These are phyloP conservation scores for Drosophila paramelanica DNA, from an alignment of 2,888 invertebrate species.

Conservation along the genomic window DNA sequence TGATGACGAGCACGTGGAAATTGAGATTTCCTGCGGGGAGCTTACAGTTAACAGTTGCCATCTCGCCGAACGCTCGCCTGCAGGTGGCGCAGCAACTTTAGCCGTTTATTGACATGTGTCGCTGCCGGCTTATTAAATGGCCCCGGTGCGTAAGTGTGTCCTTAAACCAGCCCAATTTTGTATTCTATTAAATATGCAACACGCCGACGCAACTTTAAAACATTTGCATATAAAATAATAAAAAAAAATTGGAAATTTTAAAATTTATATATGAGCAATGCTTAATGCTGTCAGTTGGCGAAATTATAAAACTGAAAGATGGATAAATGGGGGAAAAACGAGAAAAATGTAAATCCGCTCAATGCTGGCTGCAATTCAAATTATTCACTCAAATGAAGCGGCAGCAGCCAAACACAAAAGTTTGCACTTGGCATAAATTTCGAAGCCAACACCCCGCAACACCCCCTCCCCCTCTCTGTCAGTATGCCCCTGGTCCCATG, in stretches of 20 bases:
- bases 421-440: slow-evolving; percentile 78
- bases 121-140: slow-evolving; percentile 46
- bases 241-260: slow-evolving; percentile 19
- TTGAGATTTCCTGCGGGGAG: slow-evolving; percentile 37
- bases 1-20: slow-evolving; percentile 29
- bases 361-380: slow-evolving; percentile 69
- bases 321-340: slow-evolving; percentile 12
- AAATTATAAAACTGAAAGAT: slow-evolving; percentile 53
- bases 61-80: neutral
- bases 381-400: slow-evolving; percentile 79
- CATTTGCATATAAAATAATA: slow-evolving; percentile 70
- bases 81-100: slow-evolving; percentile 50
- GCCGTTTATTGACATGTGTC: slow-evolving; percentile 75
- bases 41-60: slow-evolving; percentile 12
- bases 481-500: neutral
- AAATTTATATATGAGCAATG: slow-evolving; percentile 15
- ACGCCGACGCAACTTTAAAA: slow-evolving; percentile 40
- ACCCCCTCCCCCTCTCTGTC: neutral
- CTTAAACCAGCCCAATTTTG: slow-evolving; percentile 19
- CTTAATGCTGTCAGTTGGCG: slow-evolving; percentile 59
- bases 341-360: slow-evolving; percentile 62
- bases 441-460: neutral
- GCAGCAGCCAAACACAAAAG: slow-evolving; percentile 65
- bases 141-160: slow-evolving; percentile 4
- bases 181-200: slow-evolving; percentile 63